Percentiles rank a stretch among this genome's conserved stretches.
Evolutionary conservation across 2,113 vertebrate genomes (phyloP).

Genomic region (Sorex araneus): DNA sequence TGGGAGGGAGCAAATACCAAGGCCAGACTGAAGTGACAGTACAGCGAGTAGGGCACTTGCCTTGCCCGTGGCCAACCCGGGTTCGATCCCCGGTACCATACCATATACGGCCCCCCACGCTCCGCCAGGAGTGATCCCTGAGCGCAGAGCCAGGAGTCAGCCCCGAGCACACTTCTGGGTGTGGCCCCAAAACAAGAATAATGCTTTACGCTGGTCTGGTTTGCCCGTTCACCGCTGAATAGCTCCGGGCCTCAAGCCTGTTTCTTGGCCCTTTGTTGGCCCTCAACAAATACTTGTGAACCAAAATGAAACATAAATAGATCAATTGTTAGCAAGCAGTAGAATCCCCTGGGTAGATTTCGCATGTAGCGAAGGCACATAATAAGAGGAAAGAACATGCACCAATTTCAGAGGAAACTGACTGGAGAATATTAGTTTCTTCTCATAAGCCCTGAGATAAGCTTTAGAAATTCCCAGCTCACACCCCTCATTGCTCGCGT

Average conservation of each 20-base stretch:
- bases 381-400: not conserved
- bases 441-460: not conserved
- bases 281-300: not conserved
- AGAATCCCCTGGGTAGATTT: slow-evolving; percentile 41
- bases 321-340: slow-evolving; percentile 3
- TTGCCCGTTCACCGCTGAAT: not conserved
- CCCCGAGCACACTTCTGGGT: no score
- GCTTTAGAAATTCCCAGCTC: not conserved
- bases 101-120: no score
- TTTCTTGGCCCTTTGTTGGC: not conserved
- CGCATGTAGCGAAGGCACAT: not conserved
- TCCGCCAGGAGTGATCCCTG: no score
- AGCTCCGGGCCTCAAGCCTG: not conserved
- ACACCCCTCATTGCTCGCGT: not conserved
- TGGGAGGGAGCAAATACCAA: not conserved
- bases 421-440: not conserved
- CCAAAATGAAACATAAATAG: not conserved
- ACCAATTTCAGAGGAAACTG: not conserved
- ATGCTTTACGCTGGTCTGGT: not conserved
- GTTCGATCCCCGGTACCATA: no score
- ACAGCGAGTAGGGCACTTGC: no score
- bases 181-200: no score
- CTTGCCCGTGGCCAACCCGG: no score
- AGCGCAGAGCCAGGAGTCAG: no score
- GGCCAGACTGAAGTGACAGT: no score